Evolutionary conservation across 1,140 invertebrate species (phyloP).

Genomic region (Papilio glaucus): DNA sequence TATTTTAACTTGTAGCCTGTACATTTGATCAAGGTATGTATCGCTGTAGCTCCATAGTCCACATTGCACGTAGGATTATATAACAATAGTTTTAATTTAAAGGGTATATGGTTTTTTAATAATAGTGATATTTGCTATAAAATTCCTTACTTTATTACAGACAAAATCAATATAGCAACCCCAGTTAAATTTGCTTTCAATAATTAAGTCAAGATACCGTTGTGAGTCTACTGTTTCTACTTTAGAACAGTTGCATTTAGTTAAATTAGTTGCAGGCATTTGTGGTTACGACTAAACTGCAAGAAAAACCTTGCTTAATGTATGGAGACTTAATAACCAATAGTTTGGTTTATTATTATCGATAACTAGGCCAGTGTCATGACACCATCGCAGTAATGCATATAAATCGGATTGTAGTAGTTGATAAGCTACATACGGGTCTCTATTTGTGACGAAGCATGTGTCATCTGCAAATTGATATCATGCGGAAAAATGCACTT

Average conservation of each 20-base stretch:
- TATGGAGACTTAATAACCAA: conserved; percentile 44
- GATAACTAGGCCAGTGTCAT: conserved; percentile 42
- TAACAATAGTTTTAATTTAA: too few species aligned
- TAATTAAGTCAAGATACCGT: too few species aligned
- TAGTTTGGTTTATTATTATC: conserved; percentile 44
- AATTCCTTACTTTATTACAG: too few species aligned
- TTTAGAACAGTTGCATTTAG: conserved; percentile 30
- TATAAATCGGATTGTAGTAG: conserved; percentile 43
- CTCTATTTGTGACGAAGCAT: conserved; percentile 42
- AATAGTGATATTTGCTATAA: too few species aligned
- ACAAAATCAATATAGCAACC: conserved; percentile 42
- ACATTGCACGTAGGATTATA: too few species aligned
- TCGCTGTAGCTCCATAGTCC: too few species aligned
- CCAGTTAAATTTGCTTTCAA: conserved; percentile 49
- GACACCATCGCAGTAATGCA: conserved; percentile 40
- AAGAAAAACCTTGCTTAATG: neutral
- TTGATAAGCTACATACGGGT: conserved; percentile 34
- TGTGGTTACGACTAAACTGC: conserved; percentile 39
- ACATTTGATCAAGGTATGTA: too few species aligned
- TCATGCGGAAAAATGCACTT: conserved; percentile 36
- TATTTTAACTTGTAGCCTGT: too few species aligned
- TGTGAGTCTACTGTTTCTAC: conserved; percentile 41
- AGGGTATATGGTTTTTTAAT: too few species aligned
- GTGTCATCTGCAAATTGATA: conserved; percentile 56
- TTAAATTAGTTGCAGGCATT: conserved; percentile 33